Evolutionary conservation across 2,113 vertebrate genomes (phyloP).

Genomic region (Ovibos moschatus): DNA sequence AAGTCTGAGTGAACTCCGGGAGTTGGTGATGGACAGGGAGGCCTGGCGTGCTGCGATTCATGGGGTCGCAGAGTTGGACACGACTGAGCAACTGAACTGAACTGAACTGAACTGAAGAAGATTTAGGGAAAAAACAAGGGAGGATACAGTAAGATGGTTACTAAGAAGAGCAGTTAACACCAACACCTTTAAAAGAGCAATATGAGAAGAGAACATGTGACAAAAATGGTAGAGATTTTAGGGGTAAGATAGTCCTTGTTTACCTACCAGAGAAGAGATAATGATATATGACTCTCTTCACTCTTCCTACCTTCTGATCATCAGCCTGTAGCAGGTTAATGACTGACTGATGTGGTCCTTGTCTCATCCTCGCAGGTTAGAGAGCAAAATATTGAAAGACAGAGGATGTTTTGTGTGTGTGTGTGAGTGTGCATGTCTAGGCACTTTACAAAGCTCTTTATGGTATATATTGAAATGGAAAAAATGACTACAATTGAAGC

Average conservation of each 20-base stretch:
- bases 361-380: background rate
- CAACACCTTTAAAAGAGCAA: background rate
- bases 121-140: background rate
- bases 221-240: background rate
- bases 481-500: background rate
- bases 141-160: background rate
- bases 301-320: background rate
- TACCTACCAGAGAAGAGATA: fast-evolving
- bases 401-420: background rate
- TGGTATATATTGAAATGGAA: background rate
- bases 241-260: background rate
- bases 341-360: background rate
- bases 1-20: no score
- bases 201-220: background rate
- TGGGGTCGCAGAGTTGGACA: fast-evolving
- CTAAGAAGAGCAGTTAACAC: background rate
- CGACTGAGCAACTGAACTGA: no score
- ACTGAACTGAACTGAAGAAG: background rate
- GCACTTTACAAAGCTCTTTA: background rate
- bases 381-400: background rate
- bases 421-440: fast-evolving
- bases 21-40: no score
- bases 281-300: background rate
- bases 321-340: background rate
- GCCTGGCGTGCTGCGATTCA: no score